Percentiles rank a stretch among this genome's conserved stretches.
Evolutionary conservation across 2,888 invertebrate genomes (phyloP).

Genomic region (Pterostichus niger): DNA sequence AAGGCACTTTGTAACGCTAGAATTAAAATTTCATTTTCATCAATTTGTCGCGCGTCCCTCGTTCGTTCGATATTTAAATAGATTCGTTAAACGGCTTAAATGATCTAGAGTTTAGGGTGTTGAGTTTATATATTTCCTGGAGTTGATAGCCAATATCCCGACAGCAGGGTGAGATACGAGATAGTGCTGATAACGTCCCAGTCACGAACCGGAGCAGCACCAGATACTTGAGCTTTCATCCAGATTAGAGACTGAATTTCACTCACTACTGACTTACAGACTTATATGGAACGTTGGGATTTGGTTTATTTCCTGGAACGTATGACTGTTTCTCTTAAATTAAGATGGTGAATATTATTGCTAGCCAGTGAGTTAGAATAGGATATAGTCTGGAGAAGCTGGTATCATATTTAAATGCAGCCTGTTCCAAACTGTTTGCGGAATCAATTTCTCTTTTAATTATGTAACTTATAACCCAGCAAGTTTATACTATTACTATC

Average conservation of each 20-base stretch:
- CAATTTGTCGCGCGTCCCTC: background rate
- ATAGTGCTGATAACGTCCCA: background rate
- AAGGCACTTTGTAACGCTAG: background rate
- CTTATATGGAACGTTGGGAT: background rate
- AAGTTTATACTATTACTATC: too few relatives aligned
- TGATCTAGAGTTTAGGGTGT: slow-evolving; percentile 33
- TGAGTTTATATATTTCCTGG: slow-evolving; percentile 63
- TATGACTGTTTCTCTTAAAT: background rate
- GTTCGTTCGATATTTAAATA: slow-evolving; percentile 56
- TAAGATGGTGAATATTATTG: background rate
- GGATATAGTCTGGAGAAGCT: too few relatives aligned
- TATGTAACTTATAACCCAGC: too few relatives aligned
- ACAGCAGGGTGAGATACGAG: background rate
- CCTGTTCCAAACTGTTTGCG: too few relatives aligned
- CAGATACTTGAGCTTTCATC: background rate
- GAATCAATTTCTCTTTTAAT: too few relatives aligned
- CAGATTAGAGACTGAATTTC: background rate
- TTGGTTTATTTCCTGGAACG: background rate
- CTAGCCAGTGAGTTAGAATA: too few relatives aligned
- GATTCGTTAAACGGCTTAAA: slow-evolving; percentile 26
- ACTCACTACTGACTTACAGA: background rate
- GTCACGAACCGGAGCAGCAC: background rate
- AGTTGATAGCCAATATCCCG: slow-evolving; percentile 62
- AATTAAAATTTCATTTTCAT: slow-evolving; percentile 38
- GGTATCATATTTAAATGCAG: too few relatives aligned